These are phyloP conservation scores for Myripristis murdjan DNA, from an alignment of 2,797 vertebrate genomes.

Conservation along the genomic window DNA sequence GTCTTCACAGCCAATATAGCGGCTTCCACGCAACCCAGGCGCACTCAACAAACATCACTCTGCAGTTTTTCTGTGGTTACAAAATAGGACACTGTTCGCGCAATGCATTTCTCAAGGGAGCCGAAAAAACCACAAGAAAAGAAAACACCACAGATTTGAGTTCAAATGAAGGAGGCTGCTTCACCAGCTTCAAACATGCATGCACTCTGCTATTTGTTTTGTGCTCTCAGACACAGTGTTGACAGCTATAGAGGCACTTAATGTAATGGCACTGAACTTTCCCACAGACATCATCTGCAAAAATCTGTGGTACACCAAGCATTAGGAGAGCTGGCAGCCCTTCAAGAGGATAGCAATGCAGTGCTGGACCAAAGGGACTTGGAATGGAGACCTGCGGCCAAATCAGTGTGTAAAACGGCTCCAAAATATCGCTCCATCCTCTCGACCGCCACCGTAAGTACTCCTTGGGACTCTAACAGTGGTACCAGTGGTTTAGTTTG, in stretches of 20 bases:
- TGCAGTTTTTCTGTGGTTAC: background rate
- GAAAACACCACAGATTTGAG: background rate
- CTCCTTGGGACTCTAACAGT: conserved; percentile 49
- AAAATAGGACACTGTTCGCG: background rate
- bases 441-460: conserved; percentile 92
- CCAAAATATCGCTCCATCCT: conserved; percentile 90
- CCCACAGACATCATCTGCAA: conserved; percentile 71
- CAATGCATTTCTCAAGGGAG: background rate
- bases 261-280: background rate
- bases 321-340: conserved; percentile 55
- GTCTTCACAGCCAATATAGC: background rate
- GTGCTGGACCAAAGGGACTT: conserved; percentile 71
- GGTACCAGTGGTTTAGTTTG: conserved; percentile 42
- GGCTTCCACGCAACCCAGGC: background rate
- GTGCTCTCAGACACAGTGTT: background rate
- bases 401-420: conserved; percentile 88
- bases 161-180: background rate
- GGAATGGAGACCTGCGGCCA: conserved; percentile 85
- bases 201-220: background rate
- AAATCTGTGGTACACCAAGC: conserved; percentile 70
- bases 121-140: background rate
- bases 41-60: background rate
- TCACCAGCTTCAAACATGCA: background rate
- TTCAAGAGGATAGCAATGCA: conserved; percentile 45
- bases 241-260: background rate